Base-by-base conservation (phyloP, 2,888 invertebrate genomes). In the Tyria jacobaeae region DNA sequence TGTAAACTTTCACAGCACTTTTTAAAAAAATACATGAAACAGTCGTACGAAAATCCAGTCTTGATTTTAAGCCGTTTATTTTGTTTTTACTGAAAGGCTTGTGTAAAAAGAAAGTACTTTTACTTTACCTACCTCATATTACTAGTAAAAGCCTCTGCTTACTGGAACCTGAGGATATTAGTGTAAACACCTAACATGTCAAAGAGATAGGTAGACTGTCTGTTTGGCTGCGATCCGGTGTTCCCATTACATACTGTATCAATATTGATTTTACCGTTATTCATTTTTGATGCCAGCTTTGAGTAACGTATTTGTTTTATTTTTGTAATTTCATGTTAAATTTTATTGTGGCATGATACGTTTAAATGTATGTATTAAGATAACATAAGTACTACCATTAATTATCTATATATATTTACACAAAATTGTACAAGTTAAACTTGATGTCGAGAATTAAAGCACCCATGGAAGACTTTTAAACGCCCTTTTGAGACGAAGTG, bases 251-350 rank as follows among this genome's bases (percentile, higher is more conserved):
- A 66, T 67, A 55, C 54, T 51, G 24, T 61, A 76, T 66, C 70
- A 78, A 73, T 78, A 71, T 75, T 76, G 64, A 53, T 68, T 65
- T 47, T 37, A 49, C 31, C 62, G 57, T 65, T 67, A 55, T 70
- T 57, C 37, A 25, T 65, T 62, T 70, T 70, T 53, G 10, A 2
- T 60, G 44, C 57, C 27, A 25, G 37, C 6, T 49, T 21, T 61
- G 24, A 31, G 9, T 57, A 31, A 6, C 24, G 24, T 24, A 14
- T 56, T 2, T 15, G 9, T 7, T 24, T 47, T 56, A 14, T 47
- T 47, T 21, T 15, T 21, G 15, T 5, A 25, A 5, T 34, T 17
- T 35, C 17, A n/a, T 14, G 12, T 39, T 4, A 10, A 53, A n/a
- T 39, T 37, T 25, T 0, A n/a, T 53, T 25, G 17, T 15, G 9